phyloP scores from a whole-genome alignment of 2,888 invertebrate species.

The Lasioglossum leucozonium region DNA sequence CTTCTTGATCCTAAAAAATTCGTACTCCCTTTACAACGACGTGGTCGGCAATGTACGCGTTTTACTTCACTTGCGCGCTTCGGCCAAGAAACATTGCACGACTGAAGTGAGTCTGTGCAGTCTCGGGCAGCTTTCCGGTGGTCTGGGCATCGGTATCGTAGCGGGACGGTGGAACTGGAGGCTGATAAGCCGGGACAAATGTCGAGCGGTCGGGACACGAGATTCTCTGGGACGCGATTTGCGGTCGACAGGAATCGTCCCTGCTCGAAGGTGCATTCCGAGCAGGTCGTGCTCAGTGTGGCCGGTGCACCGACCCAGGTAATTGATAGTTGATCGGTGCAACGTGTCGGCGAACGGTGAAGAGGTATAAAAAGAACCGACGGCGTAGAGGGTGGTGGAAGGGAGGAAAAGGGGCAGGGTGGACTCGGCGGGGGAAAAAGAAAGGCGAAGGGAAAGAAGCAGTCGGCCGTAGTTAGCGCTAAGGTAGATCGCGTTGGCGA shows the following conservation, averaged over 20 bases:
- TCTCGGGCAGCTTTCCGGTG: constrained; percentile 8
- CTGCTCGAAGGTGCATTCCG: constrained; percentile 67
- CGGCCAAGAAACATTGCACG: not conserved
- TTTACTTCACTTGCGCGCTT: not conserved
- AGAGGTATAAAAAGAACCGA: constrained; percentile 32
- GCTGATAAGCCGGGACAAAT: constrained; percentile 55
- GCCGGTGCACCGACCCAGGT: constrained; percentile 68
- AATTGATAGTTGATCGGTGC: constrained; percentile 76
- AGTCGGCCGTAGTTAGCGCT: constrained; percentile 69
- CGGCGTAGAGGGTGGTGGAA: constrained; percentile 7
- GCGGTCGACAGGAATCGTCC: constrained; percentile 55
- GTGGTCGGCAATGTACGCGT: not conserved
- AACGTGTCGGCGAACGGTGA: constrained; percentile 65
- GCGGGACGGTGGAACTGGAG: constrained; percentile 22
- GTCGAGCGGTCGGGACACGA: constrained; percentile 57
- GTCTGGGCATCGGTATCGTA: constrained; percentile 31
- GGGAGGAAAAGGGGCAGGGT: not conserved
- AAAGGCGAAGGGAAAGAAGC: constrained; percentile 29
- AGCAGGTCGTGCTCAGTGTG: constrained; percentile 65
- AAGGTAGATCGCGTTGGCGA: constrained; percentile 72
- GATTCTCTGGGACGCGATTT: constrained; percentile 52
- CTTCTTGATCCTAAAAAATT: too few relatives aligned
- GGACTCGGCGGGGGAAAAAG: not conserved
- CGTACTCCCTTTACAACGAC: not conserved
- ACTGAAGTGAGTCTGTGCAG: too few relatives aligned